phyloP scores from a whole-genome alignment of 2,113 vertebrate species.

The Oncorhynchus gorbuscha region DNA sequence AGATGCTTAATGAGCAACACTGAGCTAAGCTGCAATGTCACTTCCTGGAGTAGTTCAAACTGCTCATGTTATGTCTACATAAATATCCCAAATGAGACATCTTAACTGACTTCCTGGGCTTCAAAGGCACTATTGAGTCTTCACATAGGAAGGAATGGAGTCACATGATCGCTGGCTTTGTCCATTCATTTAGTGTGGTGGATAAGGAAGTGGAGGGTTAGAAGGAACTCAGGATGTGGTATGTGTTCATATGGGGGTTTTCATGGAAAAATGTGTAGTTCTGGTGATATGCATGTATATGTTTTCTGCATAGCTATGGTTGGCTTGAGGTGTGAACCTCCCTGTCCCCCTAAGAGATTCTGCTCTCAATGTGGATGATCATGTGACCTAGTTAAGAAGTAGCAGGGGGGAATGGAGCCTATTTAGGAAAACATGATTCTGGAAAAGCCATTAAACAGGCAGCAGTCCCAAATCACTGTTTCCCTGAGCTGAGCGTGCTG shows the following conservation, averaged over 20 bases:
- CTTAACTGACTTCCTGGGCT: too few relatives aligned
- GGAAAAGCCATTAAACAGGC: too few relatives aligned
- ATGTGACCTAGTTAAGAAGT: not conserved
- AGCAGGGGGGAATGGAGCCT: not conserved
- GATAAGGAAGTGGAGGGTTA: conserved; percentile 12
- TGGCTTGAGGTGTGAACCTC: not conserved
- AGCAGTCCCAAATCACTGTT: conserved; percentile 10
- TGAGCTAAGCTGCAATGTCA: too few relatives aligned
- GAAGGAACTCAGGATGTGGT: conserved; percentile 1
- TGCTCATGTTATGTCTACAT: too few relatives aligned
- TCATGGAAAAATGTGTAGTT: not conserved
- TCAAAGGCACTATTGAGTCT: too few relatives aligned
- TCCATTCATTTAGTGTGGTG: conserved; percentile 15
- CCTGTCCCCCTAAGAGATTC: not conserved
- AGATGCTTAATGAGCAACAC: too few relatives aligned
- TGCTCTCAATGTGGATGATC: not conserved
- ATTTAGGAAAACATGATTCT: conserved; percentile 14
- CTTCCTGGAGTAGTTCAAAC: too few relatives aligned
- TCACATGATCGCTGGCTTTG: too few relatives aligned
- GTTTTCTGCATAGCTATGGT: not conserved
- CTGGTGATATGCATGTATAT: not conserved
- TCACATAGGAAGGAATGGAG: too few relatives aligned
- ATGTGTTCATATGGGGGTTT: not conserved
- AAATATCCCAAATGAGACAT: too few relatives aligned
- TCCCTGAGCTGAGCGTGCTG: conserved; percentile 7